phyloP scores from a whole-genome alignment of 2,888 invertebrate species.

The Mesorhabditis spiculigera region DNA sequence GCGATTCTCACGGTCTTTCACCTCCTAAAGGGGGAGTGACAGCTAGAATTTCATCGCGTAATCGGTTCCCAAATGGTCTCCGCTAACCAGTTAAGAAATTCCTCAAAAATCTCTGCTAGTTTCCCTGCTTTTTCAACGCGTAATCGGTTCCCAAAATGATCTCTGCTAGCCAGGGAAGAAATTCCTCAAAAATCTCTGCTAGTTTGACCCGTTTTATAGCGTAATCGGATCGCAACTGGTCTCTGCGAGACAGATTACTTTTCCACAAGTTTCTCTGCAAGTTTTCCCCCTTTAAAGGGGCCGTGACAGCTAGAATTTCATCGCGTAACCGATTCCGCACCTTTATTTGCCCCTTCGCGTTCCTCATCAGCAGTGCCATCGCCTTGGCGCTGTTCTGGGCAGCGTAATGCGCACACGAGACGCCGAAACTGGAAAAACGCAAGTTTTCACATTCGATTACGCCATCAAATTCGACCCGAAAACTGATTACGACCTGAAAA shows the following conservation, averaged over 20 bases:
- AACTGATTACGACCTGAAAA: not conserved
- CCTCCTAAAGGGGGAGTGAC: constrained; percentile 27
- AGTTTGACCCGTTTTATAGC: not conserved
- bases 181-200: no score
- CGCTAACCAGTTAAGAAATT: no score
- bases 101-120: no score
- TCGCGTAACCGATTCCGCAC: not conserved
- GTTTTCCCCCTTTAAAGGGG: constrained; percentile 7
- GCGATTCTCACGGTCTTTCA: constrained; percentile 47
- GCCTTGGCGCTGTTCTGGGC: constrained; percentile 42
- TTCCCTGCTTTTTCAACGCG: no score
- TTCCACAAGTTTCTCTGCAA: no score
- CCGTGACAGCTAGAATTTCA: constrained; percentile 10
- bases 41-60: not conserved
- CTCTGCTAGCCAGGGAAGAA: no score
- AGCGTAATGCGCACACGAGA: constrained; percentile 54
- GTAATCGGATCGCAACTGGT: not conserved
- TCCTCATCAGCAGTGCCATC: constrained; percentile 21
- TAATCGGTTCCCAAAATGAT: no score
- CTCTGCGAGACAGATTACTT: no score
- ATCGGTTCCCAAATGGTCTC: no score
- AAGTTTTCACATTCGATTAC: not conserved
- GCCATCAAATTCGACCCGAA: not conserved
- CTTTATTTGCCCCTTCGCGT: constrained; percentile 12
- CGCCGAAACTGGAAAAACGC: constrained; percentile 22